phyloP scores from a whole-genome alignment of 2,113 vertebrate genomes.

The Puffinus mauretanicus region DNA sequence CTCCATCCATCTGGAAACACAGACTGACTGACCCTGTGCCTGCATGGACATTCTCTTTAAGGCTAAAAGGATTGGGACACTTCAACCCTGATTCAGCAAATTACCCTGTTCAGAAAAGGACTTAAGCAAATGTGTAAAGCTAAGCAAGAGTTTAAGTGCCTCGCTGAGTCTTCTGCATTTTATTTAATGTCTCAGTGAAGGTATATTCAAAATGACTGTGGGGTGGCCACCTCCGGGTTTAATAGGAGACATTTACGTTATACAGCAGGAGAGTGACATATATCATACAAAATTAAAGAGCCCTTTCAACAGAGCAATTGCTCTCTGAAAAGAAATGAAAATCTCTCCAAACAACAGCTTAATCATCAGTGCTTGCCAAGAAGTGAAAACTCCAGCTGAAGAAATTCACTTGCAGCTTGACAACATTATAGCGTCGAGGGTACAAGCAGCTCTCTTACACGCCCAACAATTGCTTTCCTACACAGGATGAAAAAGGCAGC shows the following conservation, averaged over 20 bases:
- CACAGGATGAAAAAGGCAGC: not conserved
- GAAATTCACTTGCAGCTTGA: not conserved
- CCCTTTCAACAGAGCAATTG: not conserved
- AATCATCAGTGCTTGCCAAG: not conserved
- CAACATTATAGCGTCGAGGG: not conserved
- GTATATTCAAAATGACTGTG: not conserved
- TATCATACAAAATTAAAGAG: not conserved
- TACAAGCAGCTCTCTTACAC: not conserved
- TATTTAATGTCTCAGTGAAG: not conserved
- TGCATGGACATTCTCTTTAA: accelerated
- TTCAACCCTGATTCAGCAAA: not conserved
- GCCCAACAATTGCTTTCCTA: not conserved
- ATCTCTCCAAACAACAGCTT: not conserved
- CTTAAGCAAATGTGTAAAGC: not conserved
- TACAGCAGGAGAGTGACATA: not conserved
- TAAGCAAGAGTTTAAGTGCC: not conserved
- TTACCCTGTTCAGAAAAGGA: not conserved
- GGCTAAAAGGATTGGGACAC: not conserved
- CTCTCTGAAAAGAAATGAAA: slow-evolving; percentile 10
- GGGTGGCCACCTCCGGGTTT: not conserved
- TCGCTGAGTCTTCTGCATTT: not conserved
- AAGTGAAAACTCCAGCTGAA: not conserved
- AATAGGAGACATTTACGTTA: not conserved
- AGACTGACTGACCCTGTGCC: not conserved
- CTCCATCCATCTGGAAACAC: not conserved